These are phyloP conservation scores for Macrobrachium rosenbergii DNA, from an alignment of 1,140 invertebrate genomes.

Conservation along the genomic window DNA sequence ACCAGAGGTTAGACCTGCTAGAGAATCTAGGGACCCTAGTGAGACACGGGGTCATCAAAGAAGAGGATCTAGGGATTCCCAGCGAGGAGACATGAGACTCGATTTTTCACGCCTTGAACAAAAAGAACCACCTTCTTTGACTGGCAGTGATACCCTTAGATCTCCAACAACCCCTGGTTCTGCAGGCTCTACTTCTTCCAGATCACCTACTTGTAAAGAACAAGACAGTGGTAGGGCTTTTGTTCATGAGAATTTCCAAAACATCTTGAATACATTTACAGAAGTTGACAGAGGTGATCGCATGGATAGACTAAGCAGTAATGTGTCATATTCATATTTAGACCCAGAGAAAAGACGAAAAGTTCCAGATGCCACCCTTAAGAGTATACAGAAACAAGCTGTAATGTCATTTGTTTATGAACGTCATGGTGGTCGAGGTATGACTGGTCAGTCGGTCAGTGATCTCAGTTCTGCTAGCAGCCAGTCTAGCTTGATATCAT, in stretches of 20 bases:
- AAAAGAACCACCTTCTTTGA: conserved; percentile 14
- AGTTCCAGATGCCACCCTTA: conserved; percentile 82
- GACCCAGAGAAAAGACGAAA: conserved; percentile 83
- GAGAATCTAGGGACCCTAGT: conserved; percentile 37
- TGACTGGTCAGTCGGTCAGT: conserved; percentile 32
- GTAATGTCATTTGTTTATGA: conserved; percentile 85
- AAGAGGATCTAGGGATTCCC: conserved; percentile 44
- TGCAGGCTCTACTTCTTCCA: conserved; percentile 9
- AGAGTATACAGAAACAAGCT: conserved; percentile 89
- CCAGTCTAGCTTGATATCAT: conserved; percentile 52
- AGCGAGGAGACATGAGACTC: conserved; percentile 50
- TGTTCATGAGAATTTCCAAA: conserved; percentile 61
- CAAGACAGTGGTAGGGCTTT: conserved; percentile 34
- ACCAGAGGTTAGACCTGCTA: conserved; percentile 5
- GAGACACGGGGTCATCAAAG: conserved; percentile 52
- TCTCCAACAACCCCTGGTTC: conserved; percentile 44
- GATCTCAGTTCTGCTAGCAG: conserved; percentile 54
- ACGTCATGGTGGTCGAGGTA: conserved; percentile 74
- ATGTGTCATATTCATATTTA: conserved; percentile 78
- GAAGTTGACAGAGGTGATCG: conserved; percentile 49
- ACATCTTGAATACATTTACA: conserved; percentile 63
- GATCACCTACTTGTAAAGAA: conserved; percentile 51
- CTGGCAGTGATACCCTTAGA: conserved; percentile 15
- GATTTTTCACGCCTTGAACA: conserved; percentile 35
- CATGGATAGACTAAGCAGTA: conserved; percentile 33